Base-by-base conservation (phyloP, 1,140 invertebrate species). In the Zaprionus gabonicus region DNA sequence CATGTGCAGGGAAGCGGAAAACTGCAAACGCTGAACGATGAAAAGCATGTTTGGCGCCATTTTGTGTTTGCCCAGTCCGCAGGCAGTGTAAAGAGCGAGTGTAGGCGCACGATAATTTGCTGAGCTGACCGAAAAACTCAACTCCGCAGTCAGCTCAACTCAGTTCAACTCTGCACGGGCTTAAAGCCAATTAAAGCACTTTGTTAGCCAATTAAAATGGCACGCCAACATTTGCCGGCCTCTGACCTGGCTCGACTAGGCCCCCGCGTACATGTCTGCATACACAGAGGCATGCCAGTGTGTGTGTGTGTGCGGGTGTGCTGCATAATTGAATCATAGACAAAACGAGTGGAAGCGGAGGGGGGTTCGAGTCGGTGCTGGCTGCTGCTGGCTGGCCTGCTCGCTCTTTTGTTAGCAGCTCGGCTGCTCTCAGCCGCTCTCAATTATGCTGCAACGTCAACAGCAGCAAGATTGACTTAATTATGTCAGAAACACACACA, bases 201-300 rank as follows among this genome's bases (percentile, higher is more conserved):
- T 81, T 90, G 84, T 88, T 84, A 75, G 85, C 84, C 85, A 88
- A 88, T 88, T 88, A 84, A 79, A 84, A 84, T 81, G 78, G 73
- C 73, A 76, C 23, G 55, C 59, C 73, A 64, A 51, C 67, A 71
- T 71, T 75, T 75, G 57, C 20, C 15, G 31, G 23, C 44, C 46
- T 51, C 20, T 51, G 46, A 51, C 46, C 46, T 51, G 46, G 20
- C 20, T 1, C 7, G 41, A 17, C 41, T 25, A 25, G 13, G 46
- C 46, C 46, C 9, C 46, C 9, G 46, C 46, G 7, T 9, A 6
- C 20, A 23, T 3, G 12, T 23, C 3, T 20, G 4, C 10, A 17
- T 17, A 20, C 17, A n/a, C 41, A 20, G n/a, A 20, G n/a, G 41
- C 41, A 44, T n/a, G 41, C n/a, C 20, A 49, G 28, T 31, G 28